Conservation (phyloP, 2,888 invertebrate species). For the Amiota mariae region DNA sequence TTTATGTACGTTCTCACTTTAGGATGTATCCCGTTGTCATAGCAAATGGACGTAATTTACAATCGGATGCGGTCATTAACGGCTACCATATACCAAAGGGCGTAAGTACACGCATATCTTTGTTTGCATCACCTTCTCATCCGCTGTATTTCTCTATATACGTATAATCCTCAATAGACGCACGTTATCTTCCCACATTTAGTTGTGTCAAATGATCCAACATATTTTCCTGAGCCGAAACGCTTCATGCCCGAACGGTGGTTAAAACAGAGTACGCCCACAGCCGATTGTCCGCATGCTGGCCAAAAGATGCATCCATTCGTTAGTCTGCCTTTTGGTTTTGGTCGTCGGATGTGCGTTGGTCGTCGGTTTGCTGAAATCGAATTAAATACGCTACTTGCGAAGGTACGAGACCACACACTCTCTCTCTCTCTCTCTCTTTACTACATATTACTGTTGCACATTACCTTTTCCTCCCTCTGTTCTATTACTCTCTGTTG, state of each 20-base stretch:
- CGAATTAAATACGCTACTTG: slow-evolving; percentile 82
- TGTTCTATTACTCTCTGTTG: slow-evolving; percentile 32
- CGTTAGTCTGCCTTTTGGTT: slow-evolving; percentile 84
- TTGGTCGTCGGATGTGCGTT: slow-evolving; percentile 84
- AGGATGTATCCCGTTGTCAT: slow-evolving; percentile 88
- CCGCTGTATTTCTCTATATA: background rate
- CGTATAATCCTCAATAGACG: slow-evolving; percentile 77
- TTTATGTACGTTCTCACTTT: slow-evolving; percentile 28
- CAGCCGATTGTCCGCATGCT: slow-evolving; percentile 67
- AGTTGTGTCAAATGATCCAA: slow-evolving; percentile 82
- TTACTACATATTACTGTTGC: background rate
- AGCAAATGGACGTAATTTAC: slow-evolving; percentile 85
- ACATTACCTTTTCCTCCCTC: background rate
- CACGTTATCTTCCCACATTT: slow-evolving; percentile 87
- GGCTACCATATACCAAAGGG: slow-evolving; percentile 88
- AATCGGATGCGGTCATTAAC: slow-evolving; percentile 82
- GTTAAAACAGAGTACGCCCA: slow-evolving; percentile 72
- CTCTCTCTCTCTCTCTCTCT: background rate
- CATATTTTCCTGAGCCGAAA: slow-evolving; percentile 82
- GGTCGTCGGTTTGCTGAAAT: slow-evolving; percentile 88
- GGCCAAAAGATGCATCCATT: slow-evolving; percentile 81
- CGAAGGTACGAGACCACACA: slow-evolving; percentile 78
- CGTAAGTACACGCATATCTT: slow-evolving; percentile 74
- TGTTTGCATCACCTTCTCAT: slow-evolving; percentile 9
- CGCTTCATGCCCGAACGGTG: slow-evolving; percentile 85